Evolutionary conservation across 2,113 vertebrate species (phyloP).

Genomic region (Rhinolophus sinicus): DNA sequence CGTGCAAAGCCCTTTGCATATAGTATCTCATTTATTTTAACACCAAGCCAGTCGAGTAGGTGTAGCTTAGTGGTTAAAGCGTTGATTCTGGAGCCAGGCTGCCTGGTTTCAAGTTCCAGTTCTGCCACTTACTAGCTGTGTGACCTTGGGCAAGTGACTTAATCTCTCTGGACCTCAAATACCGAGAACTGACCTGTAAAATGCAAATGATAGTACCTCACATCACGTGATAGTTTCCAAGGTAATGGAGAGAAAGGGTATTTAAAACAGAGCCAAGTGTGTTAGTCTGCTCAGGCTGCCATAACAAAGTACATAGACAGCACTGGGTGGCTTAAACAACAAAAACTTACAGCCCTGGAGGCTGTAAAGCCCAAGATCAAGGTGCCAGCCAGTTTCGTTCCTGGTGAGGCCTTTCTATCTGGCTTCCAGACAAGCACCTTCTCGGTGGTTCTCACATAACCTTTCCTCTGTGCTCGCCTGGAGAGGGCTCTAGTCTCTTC

Average conservation of each 20-base stretch:
- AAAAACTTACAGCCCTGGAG: not conserved
- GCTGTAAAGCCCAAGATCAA: not conserved
- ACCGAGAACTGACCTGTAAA: not conserved
- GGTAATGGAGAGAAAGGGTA: not conserved
- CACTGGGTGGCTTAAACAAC: not conserved
- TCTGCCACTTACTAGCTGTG: not conserved
- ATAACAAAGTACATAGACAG: not conserved
- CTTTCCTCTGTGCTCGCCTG: not conserved
- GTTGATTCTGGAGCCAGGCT: not conserved
- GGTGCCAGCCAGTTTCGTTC: not conserved
- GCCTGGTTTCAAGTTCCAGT: not conserved
- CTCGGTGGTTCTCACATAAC: not conserved
- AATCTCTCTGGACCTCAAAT: not conserved
- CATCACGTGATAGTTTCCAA: not conserved
- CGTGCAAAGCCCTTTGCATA: fast-evolving
- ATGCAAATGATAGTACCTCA: not conserved
- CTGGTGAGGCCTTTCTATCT: not conserved
- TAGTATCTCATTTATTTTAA: not conserved
- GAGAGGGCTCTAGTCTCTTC: not conserved
- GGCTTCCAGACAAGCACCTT: not conserved
- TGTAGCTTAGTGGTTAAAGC: not conserved
- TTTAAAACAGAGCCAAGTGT: not conserved
- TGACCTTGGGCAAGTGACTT: not conserved
- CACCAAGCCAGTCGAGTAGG: not conserved
- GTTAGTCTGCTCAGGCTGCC: not conserved